These are phyloP conservation scores for Ahaetulla prasina DNA, from an alignment of 2,113 vertebrate species.

Conservation along the genomic window DNA sequence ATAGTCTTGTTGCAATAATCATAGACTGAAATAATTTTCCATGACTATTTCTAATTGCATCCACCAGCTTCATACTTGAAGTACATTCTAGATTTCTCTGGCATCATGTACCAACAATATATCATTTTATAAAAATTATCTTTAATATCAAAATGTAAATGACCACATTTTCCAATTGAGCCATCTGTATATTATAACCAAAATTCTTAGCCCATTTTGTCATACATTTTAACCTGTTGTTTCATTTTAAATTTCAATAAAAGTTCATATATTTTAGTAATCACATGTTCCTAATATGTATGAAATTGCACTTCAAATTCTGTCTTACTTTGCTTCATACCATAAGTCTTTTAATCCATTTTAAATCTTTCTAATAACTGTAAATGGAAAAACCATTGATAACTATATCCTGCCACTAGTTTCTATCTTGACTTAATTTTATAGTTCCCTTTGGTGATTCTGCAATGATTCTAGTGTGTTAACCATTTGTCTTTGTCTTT, in stretches of 20 bases:
- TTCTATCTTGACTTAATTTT: neutral
- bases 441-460: neutral
- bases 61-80: neutral
- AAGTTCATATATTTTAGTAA: neutral
- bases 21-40: neutral
- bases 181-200: neutral
- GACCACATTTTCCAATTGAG: neutral
- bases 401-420: neutral
- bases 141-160: neutral
- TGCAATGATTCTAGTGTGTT: neutral
- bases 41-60: neutral
- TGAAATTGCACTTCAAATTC: neutral
- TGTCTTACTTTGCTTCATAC: neutral
- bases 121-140: neutral
- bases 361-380: neutral
- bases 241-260: neutral
- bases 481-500: neutral
- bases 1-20: neutral
- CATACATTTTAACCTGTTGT: neutral
- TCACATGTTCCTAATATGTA: neutral
- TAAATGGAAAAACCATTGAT: neutral
- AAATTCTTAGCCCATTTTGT: neutral
- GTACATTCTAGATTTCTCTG: neutral
- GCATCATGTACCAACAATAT: neutral
- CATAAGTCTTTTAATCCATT: neutral